A percentile compares a stretch with the other conserved stretches of the same genome.
Conservation (phyloP, 2,113 vertebrate species). For the Rhinoptilus africanus region DNA sequence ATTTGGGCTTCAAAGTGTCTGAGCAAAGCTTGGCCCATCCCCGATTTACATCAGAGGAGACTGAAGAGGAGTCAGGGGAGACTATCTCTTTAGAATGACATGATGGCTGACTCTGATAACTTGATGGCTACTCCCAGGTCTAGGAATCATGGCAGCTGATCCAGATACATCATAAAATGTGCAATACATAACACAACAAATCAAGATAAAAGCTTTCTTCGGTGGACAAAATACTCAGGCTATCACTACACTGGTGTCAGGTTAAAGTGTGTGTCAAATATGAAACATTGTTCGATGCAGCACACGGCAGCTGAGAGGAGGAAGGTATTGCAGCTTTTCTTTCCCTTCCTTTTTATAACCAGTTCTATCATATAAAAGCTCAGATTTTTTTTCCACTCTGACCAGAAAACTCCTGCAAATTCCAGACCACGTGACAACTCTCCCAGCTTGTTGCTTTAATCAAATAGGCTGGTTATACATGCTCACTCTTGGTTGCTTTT, state of each 20-base stretch:
- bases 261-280: conserved; percentile 47
- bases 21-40: not conserved
- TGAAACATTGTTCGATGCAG: conserved; percentile 13
- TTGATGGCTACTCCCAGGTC: conserved; percentile 45
- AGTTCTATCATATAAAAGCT: not conserved
- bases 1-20: not conserved
- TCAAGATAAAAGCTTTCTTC: conserved; percentile 56
- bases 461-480: not conserved
- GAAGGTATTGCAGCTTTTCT: not conserved
- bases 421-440: not conserved
- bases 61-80: conserved; percentile 10
- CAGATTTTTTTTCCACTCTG: not conserved
- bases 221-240: conserved; percentile 27
- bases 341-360: not conserved
- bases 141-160: conserved; percentile 27
- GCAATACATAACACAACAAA: conserved; percentile 40
- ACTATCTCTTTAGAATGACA: conserved; percentile 29
- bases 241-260: conserved; percentile 13
- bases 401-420: not conserved
- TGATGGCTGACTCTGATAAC: conserved; percentile 37
- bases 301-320: not conserved
- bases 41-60: not conserved
- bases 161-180: conserved; percentile 48
- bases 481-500: accelerated
- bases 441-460: not conserved